Evolutionary conservation across 2,797 vertebrate species (phyloP).

Genomic region (Helostoma temminkii): DNA sequence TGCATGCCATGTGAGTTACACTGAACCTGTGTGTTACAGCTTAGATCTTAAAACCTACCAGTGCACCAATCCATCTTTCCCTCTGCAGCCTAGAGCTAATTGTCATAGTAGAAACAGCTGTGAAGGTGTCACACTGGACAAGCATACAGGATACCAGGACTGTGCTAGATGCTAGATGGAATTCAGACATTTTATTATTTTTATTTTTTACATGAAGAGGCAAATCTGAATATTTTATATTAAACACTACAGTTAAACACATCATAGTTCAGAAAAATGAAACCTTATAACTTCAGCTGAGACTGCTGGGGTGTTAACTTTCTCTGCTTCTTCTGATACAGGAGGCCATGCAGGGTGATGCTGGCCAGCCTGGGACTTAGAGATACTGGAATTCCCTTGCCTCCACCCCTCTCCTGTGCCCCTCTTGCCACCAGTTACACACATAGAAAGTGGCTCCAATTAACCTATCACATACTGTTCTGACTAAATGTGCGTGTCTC

Average conservation of each 20-base stretch:
- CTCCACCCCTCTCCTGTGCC: slow-evolving; percentile 33
- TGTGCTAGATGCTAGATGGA: too few species aligned
- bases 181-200: too few species aligned
- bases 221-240: neutral
- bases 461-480: slow-evolving; percentile 1
- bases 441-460: slow-evolving; percentile 35
- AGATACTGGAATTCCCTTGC: slow-evolving; percentile 77
- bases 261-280: slow-evolving; percentile 8
- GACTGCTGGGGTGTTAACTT: slow-evolving; percentile 21
- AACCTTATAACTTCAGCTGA: neutral
- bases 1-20: neutral
- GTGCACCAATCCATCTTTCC: too few species aligned
- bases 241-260: neutral
- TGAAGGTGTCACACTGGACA: too few species aligned
- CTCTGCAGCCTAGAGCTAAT: too few species aligned
- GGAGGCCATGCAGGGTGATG: slow-evolving; percentile 60
- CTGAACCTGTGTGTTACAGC: too few species aligned
- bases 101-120: too few species aligned
- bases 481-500: neutral
- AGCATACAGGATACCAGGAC: too few species aligned
- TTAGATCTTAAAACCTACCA: too few species aligned
- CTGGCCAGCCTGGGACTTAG: slow-evolving; percentile 57
- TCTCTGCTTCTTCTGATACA: slow-evolving; percentile 42
- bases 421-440: slow-evolving; percentile 41
- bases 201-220: neutral